Percentiles rank a stretch among this genome's conserved stretches.
These are phyloP conservation scores for Allobates femoralis DNA, from an alignment of 2,797 vertebrate genomes.

Conservation along the genomic window DNA sequence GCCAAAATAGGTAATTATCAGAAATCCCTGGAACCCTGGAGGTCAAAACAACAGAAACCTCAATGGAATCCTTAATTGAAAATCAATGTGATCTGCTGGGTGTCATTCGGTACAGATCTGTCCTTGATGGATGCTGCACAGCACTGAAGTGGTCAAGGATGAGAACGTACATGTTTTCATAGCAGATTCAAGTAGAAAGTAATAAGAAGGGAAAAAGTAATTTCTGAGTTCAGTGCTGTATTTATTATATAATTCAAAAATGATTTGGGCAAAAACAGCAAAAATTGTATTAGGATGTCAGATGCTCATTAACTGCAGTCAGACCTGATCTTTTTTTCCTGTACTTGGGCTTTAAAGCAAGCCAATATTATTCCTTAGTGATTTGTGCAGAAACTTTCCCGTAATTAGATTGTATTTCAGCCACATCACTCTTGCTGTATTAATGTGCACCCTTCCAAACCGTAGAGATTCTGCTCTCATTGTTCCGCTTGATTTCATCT, in stretches of 20 bases:
- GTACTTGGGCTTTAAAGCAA: background rate
- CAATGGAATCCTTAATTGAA: too few species aligned
- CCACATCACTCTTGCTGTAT: background rate
- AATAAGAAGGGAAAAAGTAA: background rate
- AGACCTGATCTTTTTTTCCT: background rate
- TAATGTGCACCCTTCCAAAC: background rate
- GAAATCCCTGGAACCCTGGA: too few species aligned
- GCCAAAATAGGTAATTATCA: too few species aligned
- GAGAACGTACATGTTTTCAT: background rate
- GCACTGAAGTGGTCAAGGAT: background rate
- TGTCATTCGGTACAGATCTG: background rate
- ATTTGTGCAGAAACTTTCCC: background rate
- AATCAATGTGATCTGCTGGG: background rate
- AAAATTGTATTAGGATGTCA: too few species aligned
- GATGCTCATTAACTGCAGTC: background rate
- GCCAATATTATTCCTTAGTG: background rate
- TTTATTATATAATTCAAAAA: background rate
- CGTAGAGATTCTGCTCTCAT: background rate
- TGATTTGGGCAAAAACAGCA: background rate
- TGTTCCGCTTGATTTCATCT: slow-evolving; percentile 1
- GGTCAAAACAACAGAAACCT: too few species aligned
- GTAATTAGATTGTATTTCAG: background rate
- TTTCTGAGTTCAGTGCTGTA: background rate
- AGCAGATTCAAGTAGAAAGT: background rate
- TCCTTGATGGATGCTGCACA: background rate